Base-by-base conservation (phyloP, 2,888 invertebrate genomes). In the Synanthedon vespiformis region DNA sequence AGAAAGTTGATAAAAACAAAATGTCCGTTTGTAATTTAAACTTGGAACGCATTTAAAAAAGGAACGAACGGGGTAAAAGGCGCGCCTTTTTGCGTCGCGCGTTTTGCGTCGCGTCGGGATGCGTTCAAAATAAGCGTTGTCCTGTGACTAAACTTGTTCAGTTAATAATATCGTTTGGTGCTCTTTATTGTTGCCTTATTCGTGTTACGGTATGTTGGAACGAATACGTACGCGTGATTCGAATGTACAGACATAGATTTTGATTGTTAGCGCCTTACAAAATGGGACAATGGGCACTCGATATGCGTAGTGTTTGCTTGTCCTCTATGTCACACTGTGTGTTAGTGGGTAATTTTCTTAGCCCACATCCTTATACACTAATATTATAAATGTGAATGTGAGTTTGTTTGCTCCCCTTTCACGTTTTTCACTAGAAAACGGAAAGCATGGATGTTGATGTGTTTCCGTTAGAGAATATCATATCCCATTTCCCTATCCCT, bases 181-280 rank as follows among this genome's bases (percentile, higher is more conserved):
- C 66, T 65, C 59, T 63, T 70, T 73, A 74, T 75, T 80, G 81
- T 78, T 67, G 67, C 82, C 84, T 76, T 81, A 80, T 80, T 77
- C 67, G 77, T 78, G 65, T 75, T 84, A 85, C 86, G 85, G 85
- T 87, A 83, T 77, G 85, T 80, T 78, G 85, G 80, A 84, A 80
- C 74, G 77, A 81, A 87, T 85, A 85, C 86, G 67, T 61, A 59
- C 61, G 71, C 84, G 84, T 84, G 83, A 76, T 77, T 61, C 60
- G 85, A 84, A 84, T 86, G 64, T 63, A 58, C 65, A 59, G 58
- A 62, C 68, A 65, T 72, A 70, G 65, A 69, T 74, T 74, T 75
- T 71, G 74, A 75, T 74, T 74, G 79, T 68, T 65, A 65, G 61
- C 63, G 55, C 70, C 71, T 71, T 74, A 77, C 74, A 78, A 72